Evolutionary conservation across 2,888 invertebrate species (phyloP).

Genomic region (Dendrolimus houi): DNA sequence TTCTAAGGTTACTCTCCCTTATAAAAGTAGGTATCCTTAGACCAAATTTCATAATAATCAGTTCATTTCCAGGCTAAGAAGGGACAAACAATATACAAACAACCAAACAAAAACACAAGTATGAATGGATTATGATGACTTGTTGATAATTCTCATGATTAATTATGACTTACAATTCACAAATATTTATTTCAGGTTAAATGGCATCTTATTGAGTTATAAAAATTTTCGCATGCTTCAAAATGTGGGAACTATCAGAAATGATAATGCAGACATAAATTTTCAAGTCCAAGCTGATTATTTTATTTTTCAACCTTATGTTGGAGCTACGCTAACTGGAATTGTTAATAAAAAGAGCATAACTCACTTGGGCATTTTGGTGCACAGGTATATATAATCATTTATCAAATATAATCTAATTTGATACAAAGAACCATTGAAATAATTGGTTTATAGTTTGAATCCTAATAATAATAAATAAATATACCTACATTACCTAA

Average conservation of each 20-base stretch:
- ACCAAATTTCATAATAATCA: no score
- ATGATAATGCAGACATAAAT: slow-evolving; percentile 79
- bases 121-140: no score
- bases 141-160: no score
- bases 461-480: no score
- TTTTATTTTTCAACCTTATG: slow-evolving; percentile 78
- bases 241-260: slow-evolving; percentile 74
- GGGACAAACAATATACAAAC: no score
- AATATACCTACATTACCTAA: no score
- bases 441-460: no score
- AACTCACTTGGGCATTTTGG: slow-evolving; percentile 81
- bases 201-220: slow-evolving; percentile 81
- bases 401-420: neutral
- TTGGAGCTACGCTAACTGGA: slow-evolving; percentile 78
- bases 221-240: slow-evolving; percentile 78
- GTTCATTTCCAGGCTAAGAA: no score
- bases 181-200: slow-evolving; percentile 65
- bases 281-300: slow-evolving; percentile 82
- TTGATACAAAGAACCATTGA: neutral
- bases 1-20: no score
- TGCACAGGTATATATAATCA: slow-evolving; percentile 67
- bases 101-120: no score
- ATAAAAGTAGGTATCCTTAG: no score
- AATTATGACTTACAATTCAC: no score
- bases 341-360: slow-evolving; percentile 80